Evolutionary conservation across 2,888 invertebrate genomes (phyloP).

Genomic region (Hyposoter dolosus): DNA sequence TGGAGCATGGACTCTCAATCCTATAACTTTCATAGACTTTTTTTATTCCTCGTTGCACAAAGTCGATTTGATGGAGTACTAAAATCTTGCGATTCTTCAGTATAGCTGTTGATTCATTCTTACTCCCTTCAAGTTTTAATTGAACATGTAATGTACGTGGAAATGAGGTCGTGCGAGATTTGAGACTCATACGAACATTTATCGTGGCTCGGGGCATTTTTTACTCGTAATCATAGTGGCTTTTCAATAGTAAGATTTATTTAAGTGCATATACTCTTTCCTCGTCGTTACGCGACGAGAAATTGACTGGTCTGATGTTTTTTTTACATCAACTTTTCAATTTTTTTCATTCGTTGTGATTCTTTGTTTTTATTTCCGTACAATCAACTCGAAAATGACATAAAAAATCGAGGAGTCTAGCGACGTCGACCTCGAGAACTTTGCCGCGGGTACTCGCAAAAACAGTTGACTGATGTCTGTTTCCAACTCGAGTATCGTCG

Average conservation of each 20-base stretch:
- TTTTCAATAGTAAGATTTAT: not conserved
- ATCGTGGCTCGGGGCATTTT: not conserved
- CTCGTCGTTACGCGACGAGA: not conserved
- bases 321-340: not conserved
- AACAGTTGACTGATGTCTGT: slow-evolving; percentile 47
- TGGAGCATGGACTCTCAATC: slow-evolving; percentile 59
- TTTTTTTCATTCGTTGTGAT: slow-evolving; percentile 4
- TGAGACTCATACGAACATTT: not conserved
- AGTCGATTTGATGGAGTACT: not conserved
- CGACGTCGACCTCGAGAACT: slow-evolving; percentile 36
- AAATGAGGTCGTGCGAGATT: slow-evolving; percentile 15
- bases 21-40: not conserved
- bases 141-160: slow-evolving; percentile 26
- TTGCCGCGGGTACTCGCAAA: slow-evolving; percentile 34
- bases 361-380: slow-evolving; percentile 1
- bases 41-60: not conserved
- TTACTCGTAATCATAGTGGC: not conserved
- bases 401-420: slow-evolving; percentile 2
- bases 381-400: slow-evolving; percentile 16
- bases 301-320: not conserved
- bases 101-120: not conserved
- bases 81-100: not conserved
- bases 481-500: slow-evolving; percentile 10
- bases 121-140: not conserved
- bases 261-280: not conserved